These are phyloP conservation scores for Barnardius zonarius DNA, from an alignment of 2,113 vertebrate genomes.

Conservation along the genomic window DNA sequence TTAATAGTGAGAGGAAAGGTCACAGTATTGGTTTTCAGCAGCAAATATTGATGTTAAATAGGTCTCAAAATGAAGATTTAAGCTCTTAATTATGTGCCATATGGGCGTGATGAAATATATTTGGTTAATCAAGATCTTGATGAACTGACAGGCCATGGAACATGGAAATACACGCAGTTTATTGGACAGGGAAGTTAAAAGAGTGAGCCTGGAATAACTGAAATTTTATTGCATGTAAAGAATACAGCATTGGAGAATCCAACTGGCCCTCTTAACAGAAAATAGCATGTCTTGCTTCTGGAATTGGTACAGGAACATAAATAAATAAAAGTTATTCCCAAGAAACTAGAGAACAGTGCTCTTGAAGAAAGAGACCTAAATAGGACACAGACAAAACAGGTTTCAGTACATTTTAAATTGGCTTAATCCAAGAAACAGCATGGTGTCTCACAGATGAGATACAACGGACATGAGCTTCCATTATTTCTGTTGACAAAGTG, in stretches of 20 bases:
- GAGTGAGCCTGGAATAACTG: not conserved
- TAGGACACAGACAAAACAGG: not conserved
- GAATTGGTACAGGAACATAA: not conserved
- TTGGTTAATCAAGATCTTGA: not conserved
- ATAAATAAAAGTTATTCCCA: not conserved
- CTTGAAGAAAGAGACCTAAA: not conserved
- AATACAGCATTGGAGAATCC: not conserved
- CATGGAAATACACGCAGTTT: not conserved
- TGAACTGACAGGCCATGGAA: not conserved
- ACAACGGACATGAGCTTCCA: not conserved
- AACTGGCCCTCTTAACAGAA: not conserved
- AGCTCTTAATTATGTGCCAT: not conserved
- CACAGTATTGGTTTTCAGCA: not conserved
- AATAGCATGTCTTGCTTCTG: not conserved
- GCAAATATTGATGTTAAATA: not conserved
- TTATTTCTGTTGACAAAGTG: slow-evolving; percentile 29
- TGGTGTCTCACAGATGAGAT: not conserved
- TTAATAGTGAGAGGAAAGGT: not conserved
- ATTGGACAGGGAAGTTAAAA: not conserved
- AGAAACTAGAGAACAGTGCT: not conserved
- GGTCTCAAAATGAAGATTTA: not conserved
- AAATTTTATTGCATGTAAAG: not conserved
- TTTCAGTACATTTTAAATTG: slow-evolving; percentile 28
- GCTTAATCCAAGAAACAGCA: slow-evolving; percentile 1
- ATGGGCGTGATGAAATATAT: not conserved